phyloP scores from a whole-genome alignment of 2,797 vertebrate species.

The Eulemur mongoz region DNA sequence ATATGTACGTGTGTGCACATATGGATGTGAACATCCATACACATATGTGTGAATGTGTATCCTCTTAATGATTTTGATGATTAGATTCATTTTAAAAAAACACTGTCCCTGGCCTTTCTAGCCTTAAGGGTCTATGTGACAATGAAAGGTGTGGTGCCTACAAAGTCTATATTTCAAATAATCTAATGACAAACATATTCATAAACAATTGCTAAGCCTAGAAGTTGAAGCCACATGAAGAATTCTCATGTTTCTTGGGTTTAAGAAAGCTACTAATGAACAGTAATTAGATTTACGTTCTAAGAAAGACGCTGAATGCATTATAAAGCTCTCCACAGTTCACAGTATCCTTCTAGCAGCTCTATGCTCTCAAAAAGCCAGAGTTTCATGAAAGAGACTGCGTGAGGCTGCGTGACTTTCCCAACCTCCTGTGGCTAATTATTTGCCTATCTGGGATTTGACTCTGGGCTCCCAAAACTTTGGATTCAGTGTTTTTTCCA shows the following conservation, averaged over 20 bases:
- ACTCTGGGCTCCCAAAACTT: neutral
- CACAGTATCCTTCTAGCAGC: rapidly evolving
- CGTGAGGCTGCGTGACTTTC: neutral
- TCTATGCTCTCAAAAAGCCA: neutral
- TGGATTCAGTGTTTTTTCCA: neutral
- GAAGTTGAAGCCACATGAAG: neutral
- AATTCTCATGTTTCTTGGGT: neutral
- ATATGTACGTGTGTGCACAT: neutral
- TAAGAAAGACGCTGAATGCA: neutral
- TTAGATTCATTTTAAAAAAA: neutral
- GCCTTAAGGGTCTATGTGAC: neutral
- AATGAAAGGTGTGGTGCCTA: neutral
- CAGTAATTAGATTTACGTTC: too few relatives aligned
- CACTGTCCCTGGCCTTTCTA: neutral
- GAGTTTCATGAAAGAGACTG: neutral
- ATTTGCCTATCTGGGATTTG: neutral
- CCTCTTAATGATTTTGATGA: neutral
- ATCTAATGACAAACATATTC: neutral
- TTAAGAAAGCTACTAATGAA: neutral
- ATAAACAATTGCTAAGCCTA: neutral
- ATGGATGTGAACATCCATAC: neutral
- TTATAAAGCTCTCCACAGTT: neutral
- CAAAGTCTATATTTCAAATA: neutral
- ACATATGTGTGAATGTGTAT: neutral
- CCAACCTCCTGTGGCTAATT: neutral